Conservation (phyloP, 2,888 invertebrate species). For the Cyrtodaria siliqua region DNA sequence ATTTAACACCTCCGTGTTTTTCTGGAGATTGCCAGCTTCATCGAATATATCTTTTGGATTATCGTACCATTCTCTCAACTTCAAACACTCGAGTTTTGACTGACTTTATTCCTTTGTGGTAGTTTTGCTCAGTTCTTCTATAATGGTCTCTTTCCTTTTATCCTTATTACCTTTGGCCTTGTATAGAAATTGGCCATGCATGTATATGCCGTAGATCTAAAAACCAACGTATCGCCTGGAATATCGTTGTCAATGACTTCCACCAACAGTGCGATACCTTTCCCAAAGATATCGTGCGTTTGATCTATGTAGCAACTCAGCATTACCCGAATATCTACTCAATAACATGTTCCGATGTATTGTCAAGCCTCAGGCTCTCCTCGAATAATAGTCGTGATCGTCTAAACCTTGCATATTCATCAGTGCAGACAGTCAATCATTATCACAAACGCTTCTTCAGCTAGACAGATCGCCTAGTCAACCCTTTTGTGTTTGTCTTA, state of each 20-base stretch:
- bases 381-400: background rate
- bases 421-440: constrained; percentile 3
- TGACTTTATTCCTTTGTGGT: no score
- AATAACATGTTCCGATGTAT: background rate
- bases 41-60: background rate
- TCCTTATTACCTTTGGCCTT: background rate
- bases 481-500: no score
- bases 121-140: no score
- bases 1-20: background rate
- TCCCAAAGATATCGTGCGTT: background rate
- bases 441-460: constrained; percentile 16
- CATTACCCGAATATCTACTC: constrained; percentile 18
- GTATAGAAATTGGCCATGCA: background rate
- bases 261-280: background rate
- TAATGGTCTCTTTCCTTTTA: no score
- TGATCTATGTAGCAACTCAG: background rate
- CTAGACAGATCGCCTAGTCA: constrained; percentile 10
- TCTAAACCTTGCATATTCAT: background rate
- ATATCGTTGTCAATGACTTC: background rate
- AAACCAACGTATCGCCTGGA: no score
- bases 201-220: background rate
- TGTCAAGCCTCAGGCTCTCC: background rate
- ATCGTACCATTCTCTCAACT: background rate
- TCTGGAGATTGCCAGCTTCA: no score
- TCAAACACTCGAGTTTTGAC: no score